Evolutionary conservation across 2,797 vertebrate genomes (phyloP).

Genomic region (Pseudomugil tenellus): DNA sequence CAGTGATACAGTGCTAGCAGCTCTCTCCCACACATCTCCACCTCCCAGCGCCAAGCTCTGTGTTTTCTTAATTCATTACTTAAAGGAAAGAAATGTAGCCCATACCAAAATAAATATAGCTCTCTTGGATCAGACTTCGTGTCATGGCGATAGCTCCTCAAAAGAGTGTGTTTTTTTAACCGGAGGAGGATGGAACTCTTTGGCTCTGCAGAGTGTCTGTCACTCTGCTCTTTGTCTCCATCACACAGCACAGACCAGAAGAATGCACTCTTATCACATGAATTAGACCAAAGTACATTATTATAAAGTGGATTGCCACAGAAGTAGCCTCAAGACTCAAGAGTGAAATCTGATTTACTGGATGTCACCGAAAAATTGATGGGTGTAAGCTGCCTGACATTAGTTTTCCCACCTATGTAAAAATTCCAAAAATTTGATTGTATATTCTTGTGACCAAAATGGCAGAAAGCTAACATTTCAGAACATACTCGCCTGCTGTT

Average conservation of each 20-base stretch:
- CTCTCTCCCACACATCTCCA: constrained; percentile 90
- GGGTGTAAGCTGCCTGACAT: constrained; percentile 4
- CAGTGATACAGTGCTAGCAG: constrained; percentile 80
- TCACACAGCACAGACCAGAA: constrained; percentile 62
- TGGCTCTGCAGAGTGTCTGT: constrained; percentile 80
- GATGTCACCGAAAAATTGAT: constrained; percentile 41
- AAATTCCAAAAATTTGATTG: neutral
- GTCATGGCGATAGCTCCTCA: constrained; percentile 78
- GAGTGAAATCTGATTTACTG: constrained; percentile 42
- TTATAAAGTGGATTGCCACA: constrained; percentile 51
- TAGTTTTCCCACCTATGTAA: neutral
- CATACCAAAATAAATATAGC: constrained; percentile 83
- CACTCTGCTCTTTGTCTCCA: constrained; percentile 73
- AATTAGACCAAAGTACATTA: constrained; percentile 64
- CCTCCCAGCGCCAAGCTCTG: constrained; percentile 76
- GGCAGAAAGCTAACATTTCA: neutral
- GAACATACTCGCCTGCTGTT: too few relatives aligned
- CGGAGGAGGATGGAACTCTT: constrained; percentile 76
- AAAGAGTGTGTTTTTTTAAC: constrained; percentile 79
- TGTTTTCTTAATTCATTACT: constrained; percentile 86
- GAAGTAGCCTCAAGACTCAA: constrained; percentile 31
- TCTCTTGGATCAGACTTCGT: constrained; percentile 72
- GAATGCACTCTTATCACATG: constrained; percentile 57
- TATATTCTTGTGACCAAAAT: neutral
- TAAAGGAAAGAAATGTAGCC: constrained; percentile 77